phyloP scores from a whole-genome alignment of 2,888 invertebrate genomes.

The Hyles lineata region DNA sequence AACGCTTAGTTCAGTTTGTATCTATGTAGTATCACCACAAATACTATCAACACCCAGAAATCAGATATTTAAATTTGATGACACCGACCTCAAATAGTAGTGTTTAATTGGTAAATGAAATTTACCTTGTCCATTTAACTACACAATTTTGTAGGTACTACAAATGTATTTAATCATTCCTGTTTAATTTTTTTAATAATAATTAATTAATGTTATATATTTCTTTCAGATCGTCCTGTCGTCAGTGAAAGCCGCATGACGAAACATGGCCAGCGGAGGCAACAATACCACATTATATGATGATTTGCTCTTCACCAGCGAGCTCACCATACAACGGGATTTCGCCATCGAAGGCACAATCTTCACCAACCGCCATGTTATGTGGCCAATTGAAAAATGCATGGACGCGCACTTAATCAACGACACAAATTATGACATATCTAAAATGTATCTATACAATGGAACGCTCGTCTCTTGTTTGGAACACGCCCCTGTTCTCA shows the following conservation, averaged over 20 bases:
- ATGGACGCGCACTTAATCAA: constrained; percentile 60
- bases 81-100: background rate
- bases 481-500: constrained; percentile 89
- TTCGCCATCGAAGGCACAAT: constrained; percentile 49
- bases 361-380: constrained; percentile 48
- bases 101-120: constrained; percentile 10
- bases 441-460: constrained; percentile 60
- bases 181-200: background rate
- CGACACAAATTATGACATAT: constrained; percentile 55
- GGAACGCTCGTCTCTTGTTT: constrained; percentile 74
- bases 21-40: too few relatives aligned
- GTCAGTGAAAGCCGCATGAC: constrained; percentile 65
- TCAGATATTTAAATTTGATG: too few relatives aligned
- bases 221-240: constrained; percentile 65
- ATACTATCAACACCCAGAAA: too few relatives aligned
- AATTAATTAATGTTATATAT: constrained; percentile 24
- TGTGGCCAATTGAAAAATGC: constrained; percentile 74
- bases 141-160: background rate
- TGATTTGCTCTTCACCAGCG: constrained; percentile 53
- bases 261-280: constrained; percentile 78
- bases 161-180: background rate
- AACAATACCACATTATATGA: constrained; percentile 81
- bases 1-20: too few relatives aligned
- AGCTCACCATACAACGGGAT: constrained; percentile 56
- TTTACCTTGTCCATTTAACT: background rate